Base-by-base conservation (phyloP, 2,888 invertebrate species). In the Sarcophaga rosellei region DNA sequence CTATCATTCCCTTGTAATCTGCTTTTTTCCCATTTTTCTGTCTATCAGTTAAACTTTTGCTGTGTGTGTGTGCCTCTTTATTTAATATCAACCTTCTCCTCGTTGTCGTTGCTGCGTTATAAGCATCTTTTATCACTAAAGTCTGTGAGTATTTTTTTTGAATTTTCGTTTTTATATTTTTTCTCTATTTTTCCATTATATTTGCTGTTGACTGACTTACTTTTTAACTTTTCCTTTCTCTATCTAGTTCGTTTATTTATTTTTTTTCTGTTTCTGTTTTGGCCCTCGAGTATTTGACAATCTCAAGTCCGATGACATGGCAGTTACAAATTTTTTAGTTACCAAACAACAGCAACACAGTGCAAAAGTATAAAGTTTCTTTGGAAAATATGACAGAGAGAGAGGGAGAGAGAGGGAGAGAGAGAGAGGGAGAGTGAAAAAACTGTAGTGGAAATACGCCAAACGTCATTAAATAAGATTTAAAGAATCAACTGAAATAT, bases 221-320 rank as follows among this genome's bases (percentile, higher is more conserved):
- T 66, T 44, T 44, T 66, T 44, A 12, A 20, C 35, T 35, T 44
- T 66, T n/a, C 10, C 44, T 66, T 44, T 66, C n/a, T 44, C n/a
- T 66, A 15, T 44, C n/a, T 66, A 15, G 4, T 35, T 61, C 17
- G 35, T 35, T 35, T 10, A 25, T 25, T 25, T 25, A 8, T 10
- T 10, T 35, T 35, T 35, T 35, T 35, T 35, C 35, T 10, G 35
- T 35, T 77, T 59, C 17, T 59, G 72, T 65, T 66, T 12, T 69
- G 45, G 74, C 81, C 81, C 81, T 81, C 59, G 74, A 81, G 81
- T 73, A 81, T 66, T 81, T 81, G 81, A 68, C 74, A 81, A 66
- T 57, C 81, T 66, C 47, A 78, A 69, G 68, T 61, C n/a, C 23
- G 61, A 61, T 78, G 70, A 69, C 62, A 65, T 23, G 74, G 53